Evolutionary conservation across 2,888 invertebrate genomes (phyloP), one percentile per base, ranked within the genome.

Genomic region (Rutpela maculata): DNA sequence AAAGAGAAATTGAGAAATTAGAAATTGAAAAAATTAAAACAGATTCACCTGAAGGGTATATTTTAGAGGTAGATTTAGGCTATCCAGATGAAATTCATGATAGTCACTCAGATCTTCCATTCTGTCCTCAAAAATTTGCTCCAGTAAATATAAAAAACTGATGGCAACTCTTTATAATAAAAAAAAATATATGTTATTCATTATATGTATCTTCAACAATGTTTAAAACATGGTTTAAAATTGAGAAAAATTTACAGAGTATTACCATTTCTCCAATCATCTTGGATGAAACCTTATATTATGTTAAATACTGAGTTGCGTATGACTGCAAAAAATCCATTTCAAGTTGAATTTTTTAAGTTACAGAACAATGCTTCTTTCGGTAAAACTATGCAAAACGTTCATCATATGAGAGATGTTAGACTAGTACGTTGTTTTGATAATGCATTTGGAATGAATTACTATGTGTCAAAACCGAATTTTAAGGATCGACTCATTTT

Each of bases 181-280:
- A 26, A n/a, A 6, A n/a, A 62, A n/a, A n/a, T n/a, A n/a, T n/a
- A 62, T 26, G 26, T 26, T 2, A 26, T 26, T 26, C 57, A 59
- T 35, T 77, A 76, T 55, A 59, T 72, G 60, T 76, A 75, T 71
- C 59, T 86, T 15, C 82, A 83, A 77, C 83, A 85, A 65, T 80
- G 77, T 74, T 19, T 86, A 17, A 62, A 77, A 22, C 60, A 71
- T 35, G 84, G 57, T 11, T 18, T 59, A 59, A 17, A n/a, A 17
- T n/a, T 59, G 3, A 60, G 5, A 5, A 60, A 60, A 60, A 10
- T 60, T 19, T 18, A 22, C 4, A 5, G 17, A 6, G 9, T 60
- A 1, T 15, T 22, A 19, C 0, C 2, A 12, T 19, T 60, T 22
- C 18, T 11, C 19, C 19, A 60, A 60, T 60, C 22, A 5, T 4